Evolutionary conservation across 1,140 invertebrate species (phyloP).

Genomic region (Bombyx mori): ASM3026992v2 NC_085115.1:11858501-11859000

Average conservation of each 20-base stretch:
- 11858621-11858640: too few species aligned
- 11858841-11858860: constrained; percentile 59
- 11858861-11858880: constrained; percentile 57
- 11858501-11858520: neutral
- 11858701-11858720: constrained; percentile 5
- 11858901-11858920: constrained; percentile 28
- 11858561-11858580: constrained; percentile 4
- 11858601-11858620: too few species aligned
- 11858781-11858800: constrained; percentile 26
- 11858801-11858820: constrained; percentile 26
- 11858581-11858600: neutral
- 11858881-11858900: constrained; percentile 43
- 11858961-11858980: constrained; percentile 24
- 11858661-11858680: too few species aligned
- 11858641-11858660: too few species aligned
- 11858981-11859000: too few species aligned
- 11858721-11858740: constrained; percentile 23
- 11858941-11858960: constrained; percentile 47
- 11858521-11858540: neutral
- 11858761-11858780: constrained; percentile 45
- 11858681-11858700: too few species aligned
- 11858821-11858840: constrained; percentile 45
- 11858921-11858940: constrained; percentile 20
- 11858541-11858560: constrained; percentile 4
- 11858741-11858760: constrained; percentile 28